Base-by-base conservation (phyloP, 2,888 invertebrate genomes). In the Lingula anatina region DNA sequence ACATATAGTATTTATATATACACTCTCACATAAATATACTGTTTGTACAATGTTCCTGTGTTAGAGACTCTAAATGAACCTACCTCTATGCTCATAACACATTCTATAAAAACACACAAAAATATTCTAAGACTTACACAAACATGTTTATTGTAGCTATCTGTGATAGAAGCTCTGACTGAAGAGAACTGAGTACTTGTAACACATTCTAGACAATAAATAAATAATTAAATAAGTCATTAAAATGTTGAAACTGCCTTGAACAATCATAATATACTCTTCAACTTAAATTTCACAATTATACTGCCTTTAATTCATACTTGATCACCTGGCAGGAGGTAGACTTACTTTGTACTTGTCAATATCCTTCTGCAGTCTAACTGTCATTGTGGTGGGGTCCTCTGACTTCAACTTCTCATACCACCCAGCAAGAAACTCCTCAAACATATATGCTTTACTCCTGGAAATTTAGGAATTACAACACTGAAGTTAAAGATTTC, bases 41-140 rank as follows among this genome's bases (percentile, higher is more conserved):
- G 73, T 95, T 91, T 40, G 86, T 82, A 99, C 99, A 99, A 74
- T 99, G 97, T 50, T 89, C 87, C 50, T 90, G 88, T 0, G 89
- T 88, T 63, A 93, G 86, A 56, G 89, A 87, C 56, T 89, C 87
- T 0, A 93, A 93, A 37, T 88, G 83, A 15, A 93, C 82, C 72
- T 85, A 88, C 71, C 89, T 90, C 57, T 92, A 75, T 23, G 83
- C 77, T 4, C 86, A 84, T 21, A 78, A 57, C 18, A 80, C 71
- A 59, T 78, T 77, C 75, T 79, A 60, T 9, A 65, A 57, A 47
- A 23, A 47, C 35, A 48, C 7, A 37, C n/a, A n/a, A n/a, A n/a
- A n/a, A n/a, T n/a, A n/a, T n/a, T n/a, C n/a, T n/a, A n/a, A n/a
- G n/a, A n/a, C n/a, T n/a, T n/a, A n/a, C n/a, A n/a, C n/a, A n/a